Conservation (phyloP, 2,888 invertebrate species). For the Drosophila mercatorum region DNA sequence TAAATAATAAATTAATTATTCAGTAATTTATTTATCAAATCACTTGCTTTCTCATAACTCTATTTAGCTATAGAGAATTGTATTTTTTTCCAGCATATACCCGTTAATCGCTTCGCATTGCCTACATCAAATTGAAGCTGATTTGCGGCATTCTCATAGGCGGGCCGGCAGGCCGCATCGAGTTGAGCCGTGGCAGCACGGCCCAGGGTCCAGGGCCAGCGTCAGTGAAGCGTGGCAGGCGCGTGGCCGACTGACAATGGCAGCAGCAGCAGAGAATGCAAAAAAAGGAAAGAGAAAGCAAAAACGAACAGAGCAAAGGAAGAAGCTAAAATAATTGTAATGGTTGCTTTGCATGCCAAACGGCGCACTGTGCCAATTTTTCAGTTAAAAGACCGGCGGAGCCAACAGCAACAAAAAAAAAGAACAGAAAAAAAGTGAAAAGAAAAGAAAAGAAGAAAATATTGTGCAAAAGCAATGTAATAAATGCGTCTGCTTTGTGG, state of each 20-base stretch:
- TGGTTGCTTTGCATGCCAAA: slow-evolving; percentile 77
- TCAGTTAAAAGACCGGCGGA: slow-evolving; percentile 69
- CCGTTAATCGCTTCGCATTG: slow-evolving; percentile 8
- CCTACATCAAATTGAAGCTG: slow-evolving; percentile 47
- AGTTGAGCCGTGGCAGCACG: slow-evolving; percentile 1
- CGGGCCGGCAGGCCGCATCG: slow-evolving; percentile 20
- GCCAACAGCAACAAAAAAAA: slow-evolving; percentile 5
- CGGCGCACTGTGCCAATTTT: slow-evolving; percentile 75
- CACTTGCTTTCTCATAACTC: background rate
- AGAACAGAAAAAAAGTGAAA: slow-evolving; percentile 26
- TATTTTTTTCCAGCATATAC: slow-evolving; percentile 13
- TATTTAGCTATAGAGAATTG: no score
- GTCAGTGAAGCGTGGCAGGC: slow-evolving; percentile 68
- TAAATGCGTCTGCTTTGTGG: slow-evolving; percentile 73
- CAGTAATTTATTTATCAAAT: no score
- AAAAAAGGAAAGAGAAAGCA: slow-evolving; percentile 3
- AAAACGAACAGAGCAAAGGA: slow-evolving; percentile 13
- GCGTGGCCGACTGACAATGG: slow-evolving; percentile 76
- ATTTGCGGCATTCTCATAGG: slow-evolving; percentile 63
- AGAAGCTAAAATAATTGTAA: slow-evolving; percentile 52
- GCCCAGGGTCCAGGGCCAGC: slow-evolving; percentile 21
- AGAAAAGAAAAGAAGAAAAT: slow-evolving; percentile 22
- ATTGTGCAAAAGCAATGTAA: slow-evolving; percentile 71
- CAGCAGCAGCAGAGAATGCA: slow-evolving; percentile 56
- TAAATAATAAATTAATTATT: no score